Base-by-base conservation (phyloP, 2,113 vertebrate genomes). In the Odontophorus gujanensis region DNA sequence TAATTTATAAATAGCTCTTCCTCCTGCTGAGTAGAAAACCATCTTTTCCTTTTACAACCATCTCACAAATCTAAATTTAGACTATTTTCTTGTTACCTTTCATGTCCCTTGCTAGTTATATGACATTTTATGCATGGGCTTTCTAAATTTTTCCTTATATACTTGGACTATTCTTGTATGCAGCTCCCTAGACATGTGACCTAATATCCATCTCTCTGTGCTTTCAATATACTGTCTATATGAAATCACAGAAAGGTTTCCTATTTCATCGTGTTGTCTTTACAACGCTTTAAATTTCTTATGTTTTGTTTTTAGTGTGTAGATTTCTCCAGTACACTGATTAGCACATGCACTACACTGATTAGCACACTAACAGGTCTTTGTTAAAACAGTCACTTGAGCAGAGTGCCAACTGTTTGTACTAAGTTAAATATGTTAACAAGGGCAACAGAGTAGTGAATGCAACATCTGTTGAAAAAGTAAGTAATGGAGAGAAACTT, bases 81-180 rank as follows among this genome's bases (percentile, higher is more conserved):
- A 88, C 11, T 81, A 93, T 90, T 92, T 92, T 86, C 76, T 72
- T 93, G 25, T 74, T 94, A 61, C 30, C 17, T 92, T 83, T 90
- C 20, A 68, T 61, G 21, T 84, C 65, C 73, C 83, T 89, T 89
- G 87, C 42, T 89, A 81, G 61, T 63, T 81, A 9, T 40, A 63
- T 90, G 92, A 86, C 72, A 93, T 95, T 95, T 96, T 85, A 67
- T 86, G 80, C 82, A 74, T 20, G 32, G 38, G 7, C 28, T 96
- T 95, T 72, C 68, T 78, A n/a, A 94, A 92, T 92, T 94, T 74
- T 76, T 93, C 38, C 11, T 93, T 77, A 50, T 63, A 85, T 78
- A 32, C 57, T 73, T 88, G 65, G 81, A 63, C 25, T 92, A 68
- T 90, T 94, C 65, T 92, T 57, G 74, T 14, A 74, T 38, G 73